Evolutionary conservation across 2,888 invertebrate genomes (phyloP).

Genomic region (Acanthoscelides obtectus): DNA sequence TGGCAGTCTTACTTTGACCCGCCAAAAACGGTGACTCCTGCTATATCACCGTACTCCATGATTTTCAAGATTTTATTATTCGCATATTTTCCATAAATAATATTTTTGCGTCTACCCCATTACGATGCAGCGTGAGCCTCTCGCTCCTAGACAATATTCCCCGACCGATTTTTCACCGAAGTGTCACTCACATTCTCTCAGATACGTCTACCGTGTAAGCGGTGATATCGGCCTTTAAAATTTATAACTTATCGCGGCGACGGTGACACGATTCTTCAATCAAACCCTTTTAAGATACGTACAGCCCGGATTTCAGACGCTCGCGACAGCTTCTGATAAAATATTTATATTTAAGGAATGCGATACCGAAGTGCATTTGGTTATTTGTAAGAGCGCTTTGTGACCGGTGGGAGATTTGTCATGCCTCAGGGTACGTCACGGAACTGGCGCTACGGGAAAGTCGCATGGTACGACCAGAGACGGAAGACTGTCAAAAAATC

Average conservation of each 20-base stretch:
- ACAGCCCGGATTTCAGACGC: background rate
- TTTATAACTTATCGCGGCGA: background rate
- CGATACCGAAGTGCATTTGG: background rate
- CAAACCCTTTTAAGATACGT: background rate
- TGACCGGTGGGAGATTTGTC: background rate
- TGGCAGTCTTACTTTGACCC: no score
- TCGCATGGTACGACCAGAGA: no score
- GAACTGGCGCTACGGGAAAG: no score
- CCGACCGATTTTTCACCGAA: background rate
- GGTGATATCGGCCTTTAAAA: background rate
- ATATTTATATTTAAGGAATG: background rate
- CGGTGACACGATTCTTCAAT: background rate
- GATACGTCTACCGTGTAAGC: background rate
- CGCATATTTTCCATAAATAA: no score
- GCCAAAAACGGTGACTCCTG: no score
- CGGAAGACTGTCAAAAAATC: no score
- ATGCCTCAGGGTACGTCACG: background rate
- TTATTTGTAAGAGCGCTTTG: background rate
- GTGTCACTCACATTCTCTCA: background rate
- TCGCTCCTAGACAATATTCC: background rate
- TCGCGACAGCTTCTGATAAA: background rate
- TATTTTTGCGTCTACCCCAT: no score
- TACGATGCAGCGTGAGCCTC: no score
- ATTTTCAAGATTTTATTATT: no score
- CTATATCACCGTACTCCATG: no score